Base-by-base conservation (phyloP, 2,797 vertebrate species). In the Hydrocynus forskahlii region DNA sequence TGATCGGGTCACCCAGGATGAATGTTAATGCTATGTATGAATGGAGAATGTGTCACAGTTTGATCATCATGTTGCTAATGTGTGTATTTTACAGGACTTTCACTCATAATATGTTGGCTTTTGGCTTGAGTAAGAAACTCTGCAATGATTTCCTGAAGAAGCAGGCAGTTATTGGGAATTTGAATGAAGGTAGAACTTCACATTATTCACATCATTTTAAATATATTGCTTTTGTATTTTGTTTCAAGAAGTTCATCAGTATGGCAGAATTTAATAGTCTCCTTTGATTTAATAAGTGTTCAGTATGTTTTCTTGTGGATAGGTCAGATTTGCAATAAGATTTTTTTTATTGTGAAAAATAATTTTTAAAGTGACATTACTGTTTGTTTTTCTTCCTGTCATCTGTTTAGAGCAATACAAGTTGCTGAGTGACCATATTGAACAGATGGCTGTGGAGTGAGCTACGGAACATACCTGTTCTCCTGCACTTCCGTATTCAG, bases 21-120 rank as follows among this genome's bases (percentile, higher is more conserved):
- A 12, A 21, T 62, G 60, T 62, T 62, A 62, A 62, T 62, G 5
- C 60, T 3, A 62, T 10, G 60, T 25, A 5, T 62, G 19, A 62
- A 29, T 62, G 25, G 57, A n/a, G n/a, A 4, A 43, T 29, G 43
- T 59, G 50, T 60, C 50, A 19, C 8, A 14, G 14, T 45, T 76
- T 0, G 38, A 25, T 35, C 5, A 2, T 75, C 17, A 38, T 59
- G n/a, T 23, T 25, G 16, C 35, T 66, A 17, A 40, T n/a, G 0
- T 76, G 45, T 81, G 21, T 43, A 1, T 69, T 0, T 7, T 57
- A 8, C 89, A 99, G 97, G 88, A 99, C 97, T 0, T 99, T 99
- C 91, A 97, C 96, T 1, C 97, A 99, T 84, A 99, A 99, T 91
- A 99, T 99, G 97, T 85, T 99, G 93, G 97, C 97, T 0, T 99